phyloP scores from a whole-genome alignment of 2,888 invertebrate species.

The Sepiola atlantica region DNA sequence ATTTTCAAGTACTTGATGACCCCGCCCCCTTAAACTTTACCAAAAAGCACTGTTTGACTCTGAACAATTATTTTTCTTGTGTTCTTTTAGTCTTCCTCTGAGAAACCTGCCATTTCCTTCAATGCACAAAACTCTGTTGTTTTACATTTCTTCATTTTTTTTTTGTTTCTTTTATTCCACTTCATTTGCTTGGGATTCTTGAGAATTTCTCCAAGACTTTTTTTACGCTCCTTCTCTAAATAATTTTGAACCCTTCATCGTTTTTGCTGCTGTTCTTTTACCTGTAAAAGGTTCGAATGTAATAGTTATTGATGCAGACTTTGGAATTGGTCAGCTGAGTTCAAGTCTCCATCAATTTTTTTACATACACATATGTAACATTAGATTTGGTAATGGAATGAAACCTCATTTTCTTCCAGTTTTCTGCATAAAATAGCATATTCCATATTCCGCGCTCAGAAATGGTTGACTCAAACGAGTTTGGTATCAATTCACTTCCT shows the following conservation, averaged over 20 bases:
- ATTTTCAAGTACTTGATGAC: background rate
- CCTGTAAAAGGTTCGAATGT: background rate
- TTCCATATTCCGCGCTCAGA: no score
- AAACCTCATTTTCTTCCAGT: no score
- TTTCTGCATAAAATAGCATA: no score
- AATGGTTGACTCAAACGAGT: no score
- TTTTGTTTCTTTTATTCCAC: background rate
- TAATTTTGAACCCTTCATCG: background rate
- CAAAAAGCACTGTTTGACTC: background rate
- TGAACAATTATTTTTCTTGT: background rate
- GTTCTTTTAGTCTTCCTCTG: background rate
- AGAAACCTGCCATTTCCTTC: background rate
- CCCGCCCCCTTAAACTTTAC: background rate
- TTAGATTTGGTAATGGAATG: no score
- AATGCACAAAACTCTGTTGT: background rate
- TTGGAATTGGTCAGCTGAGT: no score
- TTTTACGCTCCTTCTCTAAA: no score
- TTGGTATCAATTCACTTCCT: no score
- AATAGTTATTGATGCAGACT: background rate
- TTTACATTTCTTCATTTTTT: background rate
- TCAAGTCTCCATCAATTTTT: no score
- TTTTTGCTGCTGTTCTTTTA: background rate
- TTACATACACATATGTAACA: no score
- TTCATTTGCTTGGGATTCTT: background rate
- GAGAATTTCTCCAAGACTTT: background rate